Conservation (phyloP, 2,888 invertebrate genomes). For the Disparrhopalites patrizii region DNA sequence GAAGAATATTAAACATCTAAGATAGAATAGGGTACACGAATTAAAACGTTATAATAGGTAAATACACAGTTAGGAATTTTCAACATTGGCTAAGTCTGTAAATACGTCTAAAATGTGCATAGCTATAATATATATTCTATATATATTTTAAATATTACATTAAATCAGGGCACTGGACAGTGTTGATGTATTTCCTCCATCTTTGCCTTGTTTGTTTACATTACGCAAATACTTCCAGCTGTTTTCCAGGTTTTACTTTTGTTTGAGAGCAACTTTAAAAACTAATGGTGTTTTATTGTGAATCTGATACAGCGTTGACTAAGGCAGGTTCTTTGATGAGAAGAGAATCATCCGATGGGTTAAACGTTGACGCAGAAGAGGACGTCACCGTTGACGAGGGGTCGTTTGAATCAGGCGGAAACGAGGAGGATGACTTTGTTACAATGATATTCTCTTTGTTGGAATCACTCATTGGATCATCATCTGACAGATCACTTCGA, state of each 20-base stretch:
- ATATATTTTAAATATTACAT: conserved; percentile 15
- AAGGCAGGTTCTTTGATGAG: conserved; percentile 41
- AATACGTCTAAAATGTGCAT: conserved; percentile 10
- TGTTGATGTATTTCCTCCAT: conserved; percentile 4
- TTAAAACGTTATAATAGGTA: conserved; percentile 10
- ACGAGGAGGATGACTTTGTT: conserved; percentile 28
- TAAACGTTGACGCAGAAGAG: conserved; percentile 31
- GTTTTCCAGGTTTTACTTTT: conserved; percentile 10
- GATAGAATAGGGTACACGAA: conserved; percentile 5
- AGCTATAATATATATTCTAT: conserved; percentile 7
- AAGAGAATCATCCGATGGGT: conserved; percentile 35
- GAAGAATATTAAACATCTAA: conserved; percentile 6
- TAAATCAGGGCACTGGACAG: conserved; percentile 10
- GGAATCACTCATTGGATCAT: conserved; percentile 47
- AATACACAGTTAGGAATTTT: conserved; percentile 13
- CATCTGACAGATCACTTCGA: conserved; percentile 46
- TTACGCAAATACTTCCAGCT: conserved; percentile 13
- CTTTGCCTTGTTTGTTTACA: background rate
- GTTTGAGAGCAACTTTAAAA: conserved; percentile 15
- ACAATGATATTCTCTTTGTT: conserved; percentile 47
- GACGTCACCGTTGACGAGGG: conserved; percentile 15
- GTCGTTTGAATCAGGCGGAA: conserved; percentile 15
- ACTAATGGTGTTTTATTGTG: conserved; percentile 17
- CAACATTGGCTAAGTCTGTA: conserved; percentile 15
- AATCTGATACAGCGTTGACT: conserved; percentile 35